Base-by-base conservation (phyloP, 2,797 vertebrate species). In the Danio kyathit region DNA sequence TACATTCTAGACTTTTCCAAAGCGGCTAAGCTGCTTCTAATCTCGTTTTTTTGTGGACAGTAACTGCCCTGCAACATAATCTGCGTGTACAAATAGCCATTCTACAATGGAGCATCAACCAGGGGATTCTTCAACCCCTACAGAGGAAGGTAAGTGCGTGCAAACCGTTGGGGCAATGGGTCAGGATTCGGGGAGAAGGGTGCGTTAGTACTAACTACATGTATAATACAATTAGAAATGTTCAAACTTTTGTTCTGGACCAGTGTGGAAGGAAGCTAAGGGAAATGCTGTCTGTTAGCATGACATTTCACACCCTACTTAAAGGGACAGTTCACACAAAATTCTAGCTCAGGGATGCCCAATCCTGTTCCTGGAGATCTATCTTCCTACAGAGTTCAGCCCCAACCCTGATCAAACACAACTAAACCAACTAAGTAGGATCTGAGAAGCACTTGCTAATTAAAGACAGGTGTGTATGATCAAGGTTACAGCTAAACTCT, bases 201-300 rank as follows among this genome's bases (percentile, higher is more conserved):
- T 88, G 90, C 84, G 86, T 88, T 91, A 93, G 92, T 83, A 5
- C 83, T 92, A 92, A 93, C 89, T 93, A 94, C 90, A 93, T 61
- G 86, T 89, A 91, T 89, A 90, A 81, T 87, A 92, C 88, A 84
- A 78, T 84, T 82, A 85, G 85, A 90, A 90, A 88, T 88, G 86
- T 87, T 87, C 82, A 86, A 57, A 90, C 81, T 83, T 86, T 88
- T 90, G 38, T 88, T 88, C 41, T 38, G 60, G 64, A 40, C 63
- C 17, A 52, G 14, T 49, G 71, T 6, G 19, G 16, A 19, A 6
- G 46, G 64, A 49, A 81, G 72, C 17, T 17, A 19, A 69, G 8
- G 41, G 5, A 43, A 48, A 38, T 0, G 19, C 21, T 69, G 21
- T 69, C 5, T 38, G 21, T 54, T n/a, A 12, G 21, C 48, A 70